Evolutionary conservation across 2,888 invertebrate species (phyloP).

Genomic region (Chydorus sphaericus): DNA sequence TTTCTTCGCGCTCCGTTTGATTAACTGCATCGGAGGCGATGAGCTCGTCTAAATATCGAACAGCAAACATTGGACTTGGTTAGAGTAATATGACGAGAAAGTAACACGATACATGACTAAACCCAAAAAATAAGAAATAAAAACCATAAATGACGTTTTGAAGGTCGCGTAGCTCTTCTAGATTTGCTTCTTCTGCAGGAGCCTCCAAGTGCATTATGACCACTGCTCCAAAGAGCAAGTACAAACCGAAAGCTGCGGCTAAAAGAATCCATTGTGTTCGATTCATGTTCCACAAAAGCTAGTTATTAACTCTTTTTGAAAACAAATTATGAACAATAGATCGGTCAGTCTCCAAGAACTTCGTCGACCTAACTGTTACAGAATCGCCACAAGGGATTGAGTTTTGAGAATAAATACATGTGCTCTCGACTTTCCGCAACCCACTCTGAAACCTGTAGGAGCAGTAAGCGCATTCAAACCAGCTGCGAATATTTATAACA

Average conservation of each 20-base stretch:
- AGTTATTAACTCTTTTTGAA: not conserved
- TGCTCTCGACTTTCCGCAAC: no score
- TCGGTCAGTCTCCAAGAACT: no score
- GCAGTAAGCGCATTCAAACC: no score
- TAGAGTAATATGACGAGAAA: not conserved
- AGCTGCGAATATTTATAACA: no score
- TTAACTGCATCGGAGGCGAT: not conserved
- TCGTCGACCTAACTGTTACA: no score
- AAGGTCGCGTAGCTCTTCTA: constrained; percentile 27
- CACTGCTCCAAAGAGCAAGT: constrained; percentile 65
- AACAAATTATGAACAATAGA: no score
- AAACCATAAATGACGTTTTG: not conserved
- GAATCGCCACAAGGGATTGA: no score
- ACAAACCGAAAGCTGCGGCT: constrained; percentile 56
- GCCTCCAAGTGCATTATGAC: constrained; percentile 72
- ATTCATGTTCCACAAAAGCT: constrained; percentile 45
- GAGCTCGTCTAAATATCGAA: no score
- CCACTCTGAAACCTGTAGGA: no score
- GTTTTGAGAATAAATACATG: no score
- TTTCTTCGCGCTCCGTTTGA: not conserved
- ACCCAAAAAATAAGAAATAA: not conserved
- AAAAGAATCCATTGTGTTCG: constrained; percentile 63
- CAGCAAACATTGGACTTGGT: not conserved
- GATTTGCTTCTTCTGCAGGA: constrained; percentile 46
- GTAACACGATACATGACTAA: not conserved